Evolutionary conservation across 2,113 vertebrate species (phyloP), one percentile per base, ranked within the genome.

Genomic region (Chaetodon auriga): DNA sequence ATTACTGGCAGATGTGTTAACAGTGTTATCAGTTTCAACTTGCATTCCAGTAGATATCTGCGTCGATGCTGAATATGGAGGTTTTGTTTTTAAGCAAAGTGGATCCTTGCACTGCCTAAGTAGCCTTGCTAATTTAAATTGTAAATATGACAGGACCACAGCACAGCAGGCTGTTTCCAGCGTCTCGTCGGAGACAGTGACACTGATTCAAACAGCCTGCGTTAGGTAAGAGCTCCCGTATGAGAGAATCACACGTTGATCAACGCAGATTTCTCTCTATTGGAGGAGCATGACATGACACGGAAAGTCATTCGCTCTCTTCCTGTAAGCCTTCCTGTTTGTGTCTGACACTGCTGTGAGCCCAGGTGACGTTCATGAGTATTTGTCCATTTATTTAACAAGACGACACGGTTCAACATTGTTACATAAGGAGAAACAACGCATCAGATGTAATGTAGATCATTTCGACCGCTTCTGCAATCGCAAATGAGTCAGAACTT

Each of bases 61-160:
- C 0, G 10, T 16, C 2, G 5, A 51, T 6, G 18, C 36, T 19
- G 38, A 68, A 53, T n/a, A 19, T 19, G 45, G 15, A 25, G 15
- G 7, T 41, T 79, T 74, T 78, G 51, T 45, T 78, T 41, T 86
- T 53, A 77, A 68, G 63, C 76, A 55, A 61, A 87, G 65, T 57
- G 18, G 14, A 14, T 63, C 18, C 16, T 18, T 43, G 10, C 30
- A 6, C 55, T 14, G 41, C 19, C 2, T 35, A 35, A 58, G 57
- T 8, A 43, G n/a, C 41, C 25, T 11, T 5, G 4, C 60, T 75
- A 14, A 84, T 78, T 87, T 77, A 30, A 75, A 71, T 79, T 78
- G 78, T 13, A 65, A 75, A 83, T 89, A 19, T 77, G 83, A 83
- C 76, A 73, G 51, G 9, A 64, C 30, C 0, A 9, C 53, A 75